Percentiles rank a stretch among this genome's conserved stretches.
Conservation (phyloP, 2,113 vertebrate genomes). For the Kryptolebias marmoratus region DNA sequence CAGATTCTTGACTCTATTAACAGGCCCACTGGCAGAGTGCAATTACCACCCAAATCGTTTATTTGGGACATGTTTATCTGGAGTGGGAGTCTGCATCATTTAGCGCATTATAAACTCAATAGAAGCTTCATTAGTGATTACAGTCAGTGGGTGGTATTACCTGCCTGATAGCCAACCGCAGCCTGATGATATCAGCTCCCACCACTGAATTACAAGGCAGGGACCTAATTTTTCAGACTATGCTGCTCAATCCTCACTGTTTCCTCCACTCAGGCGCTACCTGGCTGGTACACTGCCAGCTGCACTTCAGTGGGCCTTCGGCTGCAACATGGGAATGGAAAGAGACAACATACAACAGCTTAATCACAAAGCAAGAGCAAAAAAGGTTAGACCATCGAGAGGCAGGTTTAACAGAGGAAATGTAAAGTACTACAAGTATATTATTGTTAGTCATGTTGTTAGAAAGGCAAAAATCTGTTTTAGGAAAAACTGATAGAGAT, state of each 20-base stretch:
- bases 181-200: slow-evolving; percentile 77
- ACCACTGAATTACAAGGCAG: slow-evolving; percentile 74
- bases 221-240: slow-evolving; percentile 77
- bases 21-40: slow-evolving; percentile 77
- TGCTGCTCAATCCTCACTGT: slow-evolving; percentile 59
- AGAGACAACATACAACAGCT: slow-evolving; percentile 64
- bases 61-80: slow-evolving; percentile 84
- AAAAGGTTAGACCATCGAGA: slow-evolving; percentile 13
- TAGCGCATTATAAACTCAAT: slow-evolving; percentile 84
- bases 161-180: slow-evolving; percentile 75
- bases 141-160: slow-evolving; percentile 83
- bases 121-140: slow-evolving; percentile 84
- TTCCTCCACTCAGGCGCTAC: slow-evolving; percentile 68
- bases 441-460: background rate
- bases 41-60: slow-evolving; percentile 85
- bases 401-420: background rate
- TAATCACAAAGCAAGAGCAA: slow-evolving; percentile 57
- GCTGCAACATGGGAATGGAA: slow-evolving; percentile 56
- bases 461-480: too few species aligned
- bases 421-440: background rate
- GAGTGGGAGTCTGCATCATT: slow-evolving; percentile 84
- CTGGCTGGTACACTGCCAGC: slow-evolving; percentile 47
- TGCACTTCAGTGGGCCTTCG: slow-evolving; percentile 56
- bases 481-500: too few species aligned
- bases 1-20: slow-evolving; percentile 81